Percentiles rank a stretch among this genome's conserved stretches.
phyloP scores from a whole-genome alignment of 92 coral and sea anemone species.

The Micromussa lordhowensis region DNA sequence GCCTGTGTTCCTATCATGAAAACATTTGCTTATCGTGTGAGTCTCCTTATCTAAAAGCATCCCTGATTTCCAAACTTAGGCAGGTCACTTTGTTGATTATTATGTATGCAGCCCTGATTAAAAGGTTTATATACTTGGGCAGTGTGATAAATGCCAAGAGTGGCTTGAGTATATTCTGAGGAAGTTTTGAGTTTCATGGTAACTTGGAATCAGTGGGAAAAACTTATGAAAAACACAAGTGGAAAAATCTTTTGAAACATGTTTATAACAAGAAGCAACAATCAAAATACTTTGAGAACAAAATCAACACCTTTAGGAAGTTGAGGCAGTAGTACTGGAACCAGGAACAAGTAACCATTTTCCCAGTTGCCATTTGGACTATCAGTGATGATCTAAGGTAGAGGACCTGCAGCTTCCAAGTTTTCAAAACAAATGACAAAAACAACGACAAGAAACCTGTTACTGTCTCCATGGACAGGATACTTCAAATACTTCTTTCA shows the following conservation, averaged over 20 bases:
- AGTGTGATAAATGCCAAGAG: constrained; percentile 67
- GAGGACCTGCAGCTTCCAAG: constrained; percentile 49
- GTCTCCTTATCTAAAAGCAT: constrained; percentile 39
- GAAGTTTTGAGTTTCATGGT: constrained; percentile 32
- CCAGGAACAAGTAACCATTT: constrained; percentile 69
- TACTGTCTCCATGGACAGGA: too few species aligned
- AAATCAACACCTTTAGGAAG: constrained; percentile 68
- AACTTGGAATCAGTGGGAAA: too few species aligned
- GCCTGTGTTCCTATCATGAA: too few species aligned
- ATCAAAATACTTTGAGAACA: too few species aligned
- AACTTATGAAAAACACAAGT: constrained; percentile 17
- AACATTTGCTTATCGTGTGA: constrained; percentile 58
- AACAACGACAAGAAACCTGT: too few species aligned
- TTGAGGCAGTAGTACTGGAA: constrained; percentile 77
- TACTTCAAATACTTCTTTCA: too few species aligned
- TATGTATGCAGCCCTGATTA: constrained; percentile 70
- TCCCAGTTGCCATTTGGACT: constrained; percentile 70
- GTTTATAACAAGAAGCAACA: constrained; percentile 60
- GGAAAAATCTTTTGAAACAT: constrained; percentile 41
- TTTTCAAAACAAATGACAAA: constrained; percentile 43
- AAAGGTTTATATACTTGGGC: constrained; percentile 71
- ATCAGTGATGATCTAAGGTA: constrained; percentile 24
- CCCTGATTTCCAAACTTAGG: constrained; percentile 49
- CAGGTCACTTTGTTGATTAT: constrained; percentile 51
- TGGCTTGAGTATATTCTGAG: constrained; percentile 28